These are phyloP conservation scores for Dione juno DNA, from an alignment of 2,888 invertebrate genomes.

Conservation along the genomic window DNA sequence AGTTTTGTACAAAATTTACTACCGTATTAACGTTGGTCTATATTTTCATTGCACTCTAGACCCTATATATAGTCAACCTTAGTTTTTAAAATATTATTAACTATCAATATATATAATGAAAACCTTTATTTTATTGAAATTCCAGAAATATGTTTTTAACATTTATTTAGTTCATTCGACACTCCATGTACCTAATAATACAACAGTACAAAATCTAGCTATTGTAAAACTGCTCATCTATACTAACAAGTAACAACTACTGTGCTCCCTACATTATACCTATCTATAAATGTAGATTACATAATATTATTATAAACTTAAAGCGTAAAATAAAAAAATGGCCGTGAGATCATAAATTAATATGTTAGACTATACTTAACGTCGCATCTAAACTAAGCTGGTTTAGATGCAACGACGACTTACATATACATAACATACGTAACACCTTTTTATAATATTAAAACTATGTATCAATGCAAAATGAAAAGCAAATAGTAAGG, in stretches of 20 bases:
- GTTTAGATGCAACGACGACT: too few species aligned
- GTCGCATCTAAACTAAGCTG: neutral
- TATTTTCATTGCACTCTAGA: too few species aligned
- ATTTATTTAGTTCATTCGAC: neutral
- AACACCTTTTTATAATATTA: too few species aligned
- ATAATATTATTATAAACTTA: neutral
- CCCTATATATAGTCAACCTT: too few species aligned
- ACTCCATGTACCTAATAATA: neutral
- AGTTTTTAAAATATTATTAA: too few species aligned
- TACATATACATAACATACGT: too few species aligned
- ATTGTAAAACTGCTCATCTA: neutral
- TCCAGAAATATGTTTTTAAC: neutral
- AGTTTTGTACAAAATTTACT: too few species aligned
- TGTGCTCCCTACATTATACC: too few species aligned
- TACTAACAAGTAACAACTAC: neutral
- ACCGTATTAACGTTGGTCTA: too few species aligned
- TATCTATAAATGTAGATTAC: too few species aligned
- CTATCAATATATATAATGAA: neutral
- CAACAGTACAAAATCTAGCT: neutral
- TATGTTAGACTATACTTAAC: neutral
- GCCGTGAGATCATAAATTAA: constrained; percentile 19
- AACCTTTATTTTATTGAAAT: neutral
- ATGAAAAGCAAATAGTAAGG: too few species aligned
- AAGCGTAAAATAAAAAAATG: neutral
- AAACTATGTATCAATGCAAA: too few species aligned